Percentiles rank a stretch among this genome's conserved stretches.
Evolutionary conservation across 2,113 vertebrate species (phyloP).

Genomic region (Grantiella picta): DNA sequence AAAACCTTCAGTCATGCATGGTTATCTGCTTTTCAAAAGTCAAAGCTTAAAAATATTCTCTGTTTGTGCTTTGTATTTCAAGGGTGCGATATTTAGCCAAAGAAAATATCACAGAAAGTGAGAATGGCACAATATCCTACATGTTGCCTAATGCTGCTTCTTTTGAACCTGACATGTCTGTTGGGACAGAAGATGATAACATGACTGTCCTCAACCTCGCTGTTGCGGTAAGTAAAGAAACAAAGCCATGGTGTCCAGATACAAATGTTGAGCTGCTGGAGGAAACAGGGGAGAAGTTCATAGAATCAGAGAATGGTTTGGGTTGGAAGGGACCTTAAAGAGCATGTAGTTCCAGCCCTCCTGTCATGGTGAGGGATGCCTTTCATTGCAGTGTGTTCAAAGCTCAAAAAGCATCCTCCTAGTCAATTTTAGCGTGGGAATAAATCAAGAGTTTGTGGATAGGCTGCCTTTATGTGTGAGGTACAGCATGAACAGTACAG

Average conservation of each 20-base stretch:
- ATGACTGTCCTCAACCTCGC: constrained; percentile 85
- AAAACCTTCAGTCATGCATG: not conserved
- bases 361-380: fast-evolving
- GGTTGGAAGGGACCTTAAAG: not conserved
- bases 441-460: not conserved
- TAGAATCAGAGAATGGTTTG: not conserved
- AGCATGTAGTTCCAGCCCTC: not conserved
- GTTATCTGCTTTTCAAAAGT: not conserved
- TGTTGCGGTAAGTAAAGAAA: constrained; percentile 82
- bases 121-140: constrained; percentile 78
- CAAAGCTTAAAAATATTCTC: not conserved
- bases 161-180: constrained; percentile 83
- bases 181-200: constrained; percentile 82
- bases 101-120: constrained; percentile 73
- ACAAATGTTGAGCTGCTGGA: not conserved
- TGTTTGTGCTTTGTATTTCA: not conserved
- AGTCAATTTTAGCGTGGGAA: not conserved
- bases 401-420: not conserved
- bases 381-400: not conserved
- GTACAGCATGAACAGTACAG: not conserved
- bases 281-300: not conserved
- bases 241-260: not conserved
- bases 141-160: constrained; percentile 74
- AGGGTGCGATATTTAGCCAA: constrained; percentile 88
- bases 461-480: not conserved